phyloP scores from a whole-genome alignment of 1,140 invertebrate genomes.

The Drosophila cardini region DNA sequence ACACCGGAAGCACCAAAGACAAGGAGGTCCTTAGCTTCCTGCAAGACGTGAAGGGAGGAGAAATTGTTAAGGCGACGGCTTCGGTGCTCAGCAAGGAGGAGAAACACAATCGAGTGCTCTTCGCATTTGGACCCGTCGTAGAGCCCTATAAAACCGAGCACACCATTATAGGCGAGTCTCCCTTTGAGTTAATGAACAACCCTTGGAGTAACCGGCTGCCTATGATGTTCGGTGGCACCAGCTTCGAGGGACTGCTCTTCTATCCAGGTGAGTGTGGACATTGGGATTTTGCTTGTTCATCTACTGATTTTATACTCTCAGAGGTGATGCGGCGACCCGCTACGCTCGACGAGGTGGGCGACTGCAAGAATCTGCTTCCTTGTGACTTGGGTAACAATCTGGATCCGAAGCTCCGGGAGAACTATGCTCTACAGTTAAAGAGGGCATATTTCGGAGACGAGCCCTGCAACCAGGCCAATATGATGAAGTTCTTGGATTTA shows the following conservation, averaged over 20 bases:
- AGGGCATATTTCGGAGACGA: conserved; percentile 69
- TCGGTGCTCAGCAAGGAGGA: conserved; percentile 71
- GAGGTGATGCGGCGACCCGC: conserved; percentile 73
- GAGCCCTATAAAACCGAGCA: conserved; percentile 75
- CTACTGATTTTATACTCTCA: conserved; percentile 8
- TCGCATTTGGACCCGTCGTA: conserved; percentile 74
- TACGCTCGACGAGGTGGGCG: conserved; percentile 71
- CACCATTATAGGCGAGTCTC: conserved; percentile 59
- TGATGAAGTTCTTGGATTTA: conserved; percentile 76
- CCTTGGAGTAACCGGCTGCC: conserved; percentile 84
- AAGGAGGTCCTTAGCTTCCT: conserved; percentile 63
- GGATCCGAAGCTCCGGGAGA: conserved; percentile 56
- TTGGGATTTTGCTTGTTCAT: neutral
- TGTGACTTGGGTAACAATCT: conserved; percentile 55
- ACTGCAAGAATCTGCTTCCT: conserved; percentile 70
- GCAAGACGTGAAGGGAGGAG: conserved; percentile 47
- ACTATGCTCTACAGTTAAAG: conserved; percentile 66
- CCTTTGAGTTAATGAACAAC: conserved; percentile 57
- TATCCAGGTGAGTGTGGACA: conserved; percentile 63
- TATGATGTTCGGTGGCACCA: conserved; percentile 85
- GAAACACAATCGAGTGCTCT: conserved; percentile 72
- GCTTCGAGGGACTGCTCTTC: conserved; percentile 79
- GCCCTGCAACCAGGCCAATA: conserved; percentile 62
- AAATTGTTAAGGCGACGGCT: conserved; percentile 66
- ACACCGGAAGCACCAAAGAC: conserved; percentile 62